Conservation (phyloP, 2,113 vertebrate species). For the Stegostoma tigrinum region DNA sequence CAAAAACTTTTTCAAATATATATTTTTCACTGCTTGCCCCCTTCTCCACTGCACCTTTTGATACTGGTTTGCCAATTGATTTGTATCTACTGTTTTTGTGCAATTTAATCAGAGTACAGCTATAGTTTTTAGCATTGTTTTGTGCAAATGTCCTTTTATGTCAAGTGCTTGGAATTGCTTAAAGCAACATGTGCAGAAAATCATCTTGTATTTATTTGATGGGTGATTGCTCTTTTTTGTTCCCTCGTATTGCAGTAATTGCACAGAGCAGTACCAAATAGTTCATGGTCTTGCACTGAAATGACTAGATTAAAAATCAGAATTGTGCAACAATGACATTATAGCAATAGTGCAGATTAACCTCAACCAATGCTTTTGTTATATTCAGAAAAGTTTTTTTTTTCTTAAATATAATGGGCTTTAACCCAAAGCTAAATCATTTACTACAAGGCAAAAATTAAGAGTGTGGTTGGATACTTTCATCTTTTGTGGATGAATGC, state of each 20-base stretch:
- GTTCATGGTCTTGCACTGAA: neutral
- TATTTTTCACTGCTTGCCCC: neutral
- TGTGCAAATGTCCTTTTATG: constrained; percentile 5
- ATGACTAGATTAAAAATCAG: neutral
- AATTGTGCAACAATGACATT: neutral
- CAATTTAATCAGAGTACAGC: neutral
- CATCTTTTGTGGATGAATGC: neutral
- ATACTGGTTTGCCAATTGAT: neutral
- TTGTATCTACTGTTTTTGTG: neutral
- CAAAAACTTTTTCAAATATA: neutral
- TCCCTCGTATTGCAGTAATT: neutral
- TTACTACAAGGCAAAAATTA: neutral
- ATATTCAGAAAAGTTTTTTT: neutral
- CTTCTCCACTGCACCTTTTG: neutral
- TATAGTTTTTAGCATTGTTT: neutral
- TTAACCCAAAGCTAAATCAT: neutral
- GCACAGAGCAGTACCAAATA: neutral
- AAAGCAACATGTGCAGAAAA: neutral
- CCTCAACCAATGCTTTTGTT: neutral
- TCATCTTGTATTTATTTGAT: neutral
- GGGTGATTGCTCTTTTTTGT: neutral
- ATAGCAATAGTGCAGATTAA: neutral
- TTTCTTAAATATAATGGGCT: neutral
- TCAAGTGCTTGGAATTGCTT: neutral
- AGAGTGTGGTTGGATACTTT: neutral